Evolutionary conservation across 2,888 invertebrate genomes (phyloP).

Genomic region (Brassicogethes aeneus): DNA sequence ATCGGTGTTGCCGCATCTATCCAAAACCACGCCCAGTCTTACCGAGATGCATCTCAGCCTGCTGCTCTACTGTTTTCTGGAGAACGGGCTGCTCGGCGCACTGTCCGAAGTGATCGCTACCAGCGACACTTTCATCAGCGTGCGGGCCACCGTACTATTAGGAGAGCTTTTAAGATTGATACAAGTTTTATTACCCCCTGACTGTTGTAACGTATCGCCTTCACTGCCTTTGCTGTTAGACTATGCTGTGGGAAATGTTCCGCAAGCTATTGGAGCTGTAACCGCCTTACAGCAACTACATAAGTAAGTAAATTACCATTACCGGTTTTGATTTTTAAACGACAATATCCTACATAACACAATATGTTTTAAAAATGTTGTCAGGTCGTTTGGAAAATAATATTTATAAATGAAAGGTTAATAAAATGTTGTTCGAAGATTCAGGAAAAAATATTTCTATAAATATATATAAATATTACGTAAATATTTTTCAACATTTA

Average conservation of each 20-base stretch:
- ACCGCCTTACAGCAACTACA: constrained; percentile 71
- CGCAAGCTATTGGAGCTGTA: constrained; percentile 75
- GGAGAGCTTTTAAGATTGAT: constrained; percentile 82
- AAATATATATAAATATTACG: too few species aligned
- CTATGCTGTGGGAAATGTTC: constrained; percentile 68
- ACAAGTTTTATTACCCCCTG: constrained; percentile 77
- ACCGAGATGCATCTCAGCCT: constrained; percentile 86
- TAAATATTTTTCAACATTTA: too few species aligned
- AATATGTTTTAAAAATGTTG: too few species aligned
- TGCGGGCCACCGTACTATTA: constrained; percentile 82
- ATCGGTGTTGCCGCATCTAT: constrained; percentile 75
- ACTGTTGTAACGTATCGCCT: constrained; percentile 74
- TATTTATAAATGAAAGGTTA: too few species aligned
- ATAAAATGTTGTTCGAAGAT: too few species aligned
- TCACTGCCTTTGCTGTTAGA: constrained; percentile 75
- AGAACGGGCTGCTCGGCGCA: constrained; percentile 78
- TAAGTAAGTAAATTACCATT: constrained; percentile 36
- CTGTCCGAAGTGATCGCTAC: constrained; percentile 86
- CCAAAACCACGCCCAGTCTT: constrained; percentile 79
- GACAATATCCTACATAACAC: too few species aligned
- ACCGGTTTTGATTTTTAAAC: too few species aligned
- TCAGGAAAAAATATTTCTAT: too few species aligned
- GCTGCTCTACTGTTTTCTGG: constrained; percentile 79
- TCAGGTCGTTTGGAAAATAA: too few species aligned
- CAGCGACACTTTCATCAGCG: constrained; percentile 82